phyloP scores from a whole-genome alignment of 1,140 invertebrate species.

The Mya arenaria region DNA sequence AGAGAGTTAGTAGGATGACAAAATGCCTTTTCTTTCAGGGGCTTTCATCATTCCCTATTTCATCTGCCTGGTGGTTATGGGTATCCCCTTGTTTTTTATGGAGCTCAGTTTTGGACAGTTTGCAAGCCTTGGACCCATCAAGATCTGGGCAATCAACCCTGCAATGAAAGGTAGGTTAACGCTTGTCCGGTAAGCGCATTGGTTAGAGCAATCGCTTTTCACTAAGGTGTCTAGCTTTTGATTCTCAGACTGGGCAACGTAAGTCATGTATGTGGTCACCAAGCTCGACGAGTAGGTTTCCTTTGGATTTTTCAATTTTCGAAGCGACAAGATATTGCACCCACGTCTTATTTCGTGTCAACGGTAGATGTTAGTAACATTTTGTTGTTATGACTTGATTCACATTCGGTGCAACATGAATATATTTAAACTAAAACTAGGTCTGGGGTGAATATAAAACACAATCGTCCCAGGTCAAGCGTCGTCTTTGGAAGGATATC shows the following conservation, averaged over 20 bases:
- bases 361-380: too few relatives aligned
- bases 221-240: neutral
- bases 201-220: neutral
- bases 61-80: slow-evolving; percentile 76
- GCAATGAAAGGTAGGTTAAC: slow-evolving; percentile 80
- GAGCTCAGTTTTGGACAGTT: slow-evolving; percentile 80
- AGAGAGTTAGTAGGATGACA: neutral
- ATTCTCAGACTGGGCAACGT: neutral
- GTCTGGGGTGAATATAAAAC: too few relatives aligned
- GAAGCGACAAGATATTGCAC: neutral
- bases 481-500: too few relatives aligned
- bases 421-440: too few relatives aligned
- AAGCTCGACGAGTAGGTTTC: neutral
- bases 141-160: slow-evolving; percentile 69
- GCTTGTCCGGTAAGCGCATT: neutral
- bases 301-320: neutral
- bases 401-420: too few relatives aligned
- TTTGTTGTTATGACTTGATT: too few relatives aligned
- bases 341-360: too few relatives aligned
- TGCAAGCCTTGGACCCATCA: slow-evolving; percentile 68
- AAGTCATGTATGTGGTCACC: neutral
- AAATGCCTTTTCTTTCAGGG: slow-evolving; percentile 63
- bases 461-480: too few relatives aligned
- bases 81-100: slow-evolving; percentile 81
- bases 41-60: slow-evolving; percentile 81